Conservation (phyloP, 1,140 invertebrate species). For the Ips typographus region DNA sequence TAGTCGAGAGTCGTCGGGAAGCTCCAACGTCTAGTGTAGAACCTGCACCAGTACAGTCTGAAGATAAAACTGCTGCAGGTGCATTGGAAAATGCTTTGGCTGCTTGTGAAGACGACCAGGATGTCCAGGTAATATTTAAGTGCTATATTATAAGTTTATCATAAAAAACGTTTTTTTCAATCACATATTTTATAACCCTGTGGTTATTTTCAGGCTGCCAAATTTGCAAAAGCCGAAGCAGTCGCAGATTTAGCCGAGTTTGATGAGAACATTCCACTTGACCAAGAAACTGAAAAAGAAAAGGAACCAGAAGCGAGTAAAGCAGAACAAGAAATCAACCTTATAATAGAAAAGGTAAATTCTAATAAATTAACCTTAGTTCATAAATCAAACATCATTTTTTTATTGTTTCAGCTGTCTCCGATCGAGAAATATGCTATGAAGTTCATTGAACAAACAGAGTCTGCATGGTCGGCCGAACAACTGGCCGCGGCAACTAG, state of each 20-base stretch:
- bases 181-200: neutral
- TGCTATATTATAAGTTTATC: too few relatives aligned
- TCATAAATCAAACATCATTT: neutral
- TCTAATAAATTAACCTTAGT: neutral
- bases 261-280: constrained; percentile 93
- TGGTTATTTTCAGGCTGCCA: constrained; percentile 63
- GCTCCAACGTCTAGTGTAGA: constrained; percentile 45
- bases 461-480: constrained; percentile 82
- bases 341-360: constrained; percentile 77
- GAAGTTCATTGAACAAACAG: constrained; percentile 83
- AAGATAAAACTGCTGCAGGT: constrained; percentile 65
- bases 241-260: constrained; percentile 94
- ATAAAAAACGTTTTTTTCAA: neutral
- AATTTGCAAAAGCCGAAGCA: constrained; percentile 87
- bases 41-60: constrained; percentile 34
- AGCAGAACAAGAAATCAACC: constrained; percentile 80
- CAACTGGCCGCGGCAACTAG: constrained; percentile 85
- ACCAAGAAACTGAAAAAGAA: constrained; percentile 61
- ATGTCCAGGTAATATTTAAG: constrained; percentile 63
- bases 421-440: constrained; percentile 94
- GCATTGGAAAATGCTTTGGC: constrained; percentile 82
- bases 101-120: constrained; percentile 91
- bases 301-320: constrained; percentile 65
- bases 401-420: constrained; percentile 65
- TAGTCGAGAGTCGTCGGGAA: constrained; percentile 55